These are phyloP conservation scores for Caenorhabditis doughertyi DNA, from an alignment of 2,888 invertebrate genomes.

Conservation along the genomic window DNA sequence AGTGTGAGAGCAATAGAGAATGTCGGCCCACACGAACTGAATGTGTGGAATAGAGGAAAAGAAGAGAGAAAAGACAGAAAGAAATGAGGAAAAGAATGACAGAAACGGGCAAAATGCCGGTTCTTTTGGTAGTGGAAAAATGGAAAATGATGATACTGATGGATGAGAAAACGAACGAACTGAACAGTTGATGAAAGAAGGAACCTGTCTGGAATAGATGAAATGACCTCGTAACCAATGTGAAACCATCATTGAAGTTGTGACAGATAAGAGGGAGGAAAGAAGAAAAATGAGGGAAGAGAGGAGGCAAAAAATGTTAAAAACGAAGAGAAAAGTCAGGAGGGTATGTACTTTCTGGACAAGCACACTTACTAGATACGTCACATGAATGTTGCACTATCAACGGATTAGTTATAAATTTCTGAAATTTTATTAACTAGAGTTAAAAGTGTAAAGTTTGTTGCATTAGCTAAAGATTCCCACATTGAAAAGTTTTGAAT, in stretches of 20 bases:
- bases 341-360: conserved; percentile 25
- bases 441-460: too few relatives aligned
- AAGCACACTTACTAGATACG: neutral
- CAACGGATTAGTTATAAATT: neutral
- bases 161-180: conserved; percentile 50
- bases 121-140: conserved; percentile 9
- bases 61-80: conserved; percentile 1
- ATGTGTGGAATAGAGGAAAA: conserved; percentile 28
- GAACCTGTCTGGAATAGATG: conserved; percentile 41
- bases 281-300: neutral
- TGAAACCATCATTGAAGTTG: neutral
- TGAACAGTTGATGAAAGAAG: conserved; percentile 5
- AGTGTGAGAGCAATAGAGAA: conserved; percentile 43
- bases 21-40: conserved; percentile 28
- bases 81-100: conserved; percentile 39
- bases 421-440: too few relatives aligned
- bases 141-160: conserved; percentile 34
- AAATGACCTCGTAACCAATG: conserved; percentile 39
- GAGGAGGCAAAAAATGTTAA: neutral
- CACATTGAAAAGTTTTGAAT: too few relatives aligned
- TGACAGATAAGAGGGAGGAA: neutral
- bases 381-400: conserved; percentile 17
- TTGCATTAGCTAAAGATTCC: too few relatives aligned
- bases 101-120: conserved; percentile 51
- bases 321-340: conserved; percentile 7